Conservation (phyloP, 1,140 invertebrate species). For the Leptopilina clavipes region DNA sequence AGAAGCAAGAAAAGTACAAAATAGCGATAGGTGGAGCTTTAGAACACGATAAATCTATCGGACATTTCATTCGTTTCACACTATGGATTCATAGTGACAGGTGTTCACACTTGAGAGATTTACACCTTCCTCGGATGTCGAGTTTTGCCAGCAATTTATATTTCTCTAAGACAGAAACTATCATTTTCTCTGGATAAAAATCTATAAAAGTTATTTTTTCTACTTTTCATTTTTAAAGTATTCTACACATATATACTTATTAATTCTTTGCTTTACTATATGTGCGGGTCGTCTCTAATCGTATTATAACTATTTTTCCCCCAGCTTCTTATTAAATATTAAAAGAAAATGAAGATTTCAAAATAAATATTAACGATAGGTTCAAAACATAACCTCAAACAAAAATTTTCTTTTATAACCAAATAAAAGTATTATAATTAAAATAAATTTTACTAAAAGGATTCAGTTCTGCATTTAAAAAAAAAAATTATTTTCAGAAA, state of each 20-base stretch:
- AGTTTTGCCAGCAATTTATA: slow-evolving; percentile 14
- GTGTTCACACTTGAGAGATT: slow-evolving; percentile 29
- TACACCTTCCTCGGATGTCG: slow-evolving; percentile 26
- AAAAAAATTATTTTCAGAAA: too few species aligned
- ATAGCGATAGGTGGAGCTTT: slow-evolving; percentile 1
- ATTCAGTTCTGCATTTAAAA: too few species aligned
- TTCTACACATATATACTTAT: too few species aligned
- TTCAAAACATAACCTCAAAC: too few species aligned
- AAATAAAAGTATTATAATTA: too few species aligned
- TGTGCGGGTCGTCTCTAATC: too few species aligned
- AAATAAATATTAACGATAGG: too few species aligned
- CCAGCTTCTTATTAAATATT: too few species aligned
- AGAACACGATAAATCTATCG: slow-evolving; percentile 21
- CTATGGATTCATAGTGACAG: slow-evolving; percentile 26
- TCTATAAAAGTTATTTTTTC: not conserved
- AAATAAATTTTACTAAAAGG: too few species aligned
- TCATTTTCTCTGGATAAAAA: not conserved
- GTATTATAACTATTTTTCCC: too few species aligned
- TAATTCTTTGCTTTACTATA: not conserved
- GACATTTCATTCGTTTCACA: slow-evolving; percentile 28
- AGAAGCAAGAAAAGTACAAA: not conserved
- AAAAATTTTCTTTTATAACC: too few species aligned
- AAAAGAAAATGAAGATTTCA: too few species aligned
- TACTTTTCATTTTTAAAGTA: not conserved
- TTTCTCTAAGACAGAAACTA: slow-evolving; percentile 2